Base-by-base conservation (phyloP, 1,140 invertebrate species). In the Leptopilina boulardi region DNA sequence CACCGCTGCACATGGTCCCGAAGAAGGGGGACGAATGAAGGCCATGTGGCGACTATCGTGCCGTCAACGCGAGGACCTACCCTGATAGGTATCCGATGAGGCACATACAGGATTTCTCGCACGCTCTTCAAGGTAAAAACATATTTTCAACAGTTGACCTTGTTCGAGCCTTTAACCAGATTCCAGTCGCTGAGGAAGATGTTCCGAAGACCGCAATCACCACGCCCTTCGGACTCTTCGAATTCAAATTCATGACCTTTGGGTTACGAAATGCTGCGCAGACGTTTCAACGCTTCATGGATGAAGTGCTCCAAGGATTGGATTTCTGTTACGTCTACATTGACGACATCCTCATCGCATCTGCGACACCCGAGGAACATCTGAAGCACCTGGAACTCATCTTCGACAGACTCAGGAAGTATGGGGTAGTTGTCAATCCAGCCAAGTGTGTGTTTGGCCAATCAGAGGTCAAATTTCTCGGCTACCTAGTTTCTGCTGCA, bases 221-320 rank as follows among this genome's bases (percentile, higher is more conserved):
- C n/a, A n/a, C n/a, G n/a, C n/a, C n/a, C n/a, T n/a, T n/a, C n/a
- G n/a, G n/a, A n/a, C n/a, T n/a, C n/a, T n/a, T n/a, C n/a, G n/a
- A n/a, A n/a, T n/a, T n/a, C n/a, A n/a, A n/a, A 1, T 77, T 21
- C 10, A 88, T 88, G 83, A 77, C 83, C 1, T 88, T 89, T 75
- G 87, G 87, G 9, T 73, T 91, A 8, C 72, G 81, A 4, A 88
- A 89, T 72, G 84, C 86, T 13, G 85, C 77, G 0, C 84, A 89
- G 74, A 15, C 21, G 4, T 30, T 70, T 41, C 23, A 70, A 70
- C 4, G 66, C 6, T 70, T 70, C 19, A 70, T 70, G 66, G 85
- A 92, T 82, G 66, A 86, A 41, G 77, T 91, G 0, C 74, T 89
- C 4, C 70, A 85, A 34, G 87, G 83, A 6, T 78, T 88, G 26